phyloP scores from a whole-genome alignment of 2,113 vertebrate genomes.

The Malaclemys terrapin region DNA sequence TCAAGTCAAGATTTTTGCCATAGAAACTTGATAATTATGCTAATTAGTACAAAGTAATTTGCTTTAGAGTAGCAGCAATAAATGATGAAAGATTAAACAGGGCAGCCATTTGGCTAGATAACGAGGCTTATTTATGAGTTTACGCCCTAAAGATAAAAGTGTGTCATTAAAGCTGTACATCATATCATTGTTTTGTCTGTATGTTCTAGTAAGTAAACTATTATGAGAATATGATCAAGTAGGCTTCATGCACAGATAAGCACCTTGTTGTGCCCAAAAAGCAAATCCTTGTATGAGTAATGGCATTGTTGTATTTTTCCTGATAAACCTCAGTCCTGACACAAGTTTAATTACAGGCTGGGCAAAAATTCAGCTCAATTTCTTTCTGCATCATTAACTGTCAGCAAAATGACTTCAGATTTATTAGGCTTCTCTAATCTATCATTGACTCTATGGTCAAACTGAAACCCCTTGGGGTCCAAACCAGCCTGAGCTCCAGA shows the following conservation, averaged over 20 bases:
- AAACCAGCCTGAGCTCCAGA: accelerated
- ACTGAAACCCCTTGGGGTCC: not conserved
- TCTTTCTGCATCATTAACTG: not conserved
- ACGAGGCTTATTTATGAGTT: constrained; percentile 45
- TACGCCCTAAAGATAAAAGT: constrained; percentile 31
- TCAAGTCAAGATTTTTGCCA: not conserved
- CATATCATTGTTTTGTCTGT: constrained; percentile 2
- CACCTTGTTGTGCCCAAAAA: constrained; percentile 5
- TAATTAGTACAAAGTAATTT: constrained; percentile 34
- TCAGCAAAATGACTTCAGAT: not conserved
- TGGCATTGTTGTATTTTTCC: constrained; percentile 13
- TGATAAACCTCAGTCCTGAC: not conserved
- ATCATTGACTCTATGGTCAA: not conserved
- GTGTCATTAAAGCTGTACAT: not conserved
- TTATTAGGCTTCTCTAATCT: not conserved
- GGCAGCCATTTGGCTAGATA: constrained; percentile 3
- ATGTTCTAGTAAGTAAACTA: not conserved
- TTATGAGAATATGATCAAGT: constrained; percentile 5
- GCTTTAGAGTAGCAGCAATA: constrained; percentile 2
- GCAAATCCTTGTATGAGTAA: not conserved
- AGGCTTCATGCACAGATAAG: not conserved
- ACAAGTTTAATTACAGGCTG: constrained; percentile 1
- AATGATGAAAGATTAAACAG: constrained; percentile 6
- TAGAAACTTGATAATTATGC: constrained; percentile 21
- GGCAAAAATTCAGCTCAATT: not conserved